Evolutionary conservation across 23 tunicate species (phyloP).

Genomic region (Trididemnum miniatum): DNA sequence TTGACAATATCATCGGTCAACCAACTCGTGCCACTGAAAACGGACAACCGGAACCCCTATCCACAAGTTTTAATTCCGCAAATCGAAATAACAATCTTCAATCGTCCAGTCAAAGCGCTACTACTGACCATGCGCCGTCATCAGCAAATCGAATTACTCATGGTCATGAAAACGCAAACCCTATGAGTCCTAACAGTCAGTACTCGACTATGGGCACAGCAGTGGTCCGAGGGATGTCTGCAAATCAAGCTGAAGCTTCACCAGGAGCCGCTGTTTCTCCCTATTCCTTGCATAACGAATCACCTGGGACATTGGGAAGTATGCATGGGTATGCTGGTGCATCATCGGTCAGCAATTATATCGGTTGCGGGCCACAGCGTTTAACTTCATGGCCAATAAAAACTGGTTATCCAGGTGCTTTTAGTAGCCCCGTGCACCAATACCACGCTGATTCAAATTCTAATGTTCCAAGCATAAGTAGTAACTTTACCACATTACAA

Average conservation of each 20-base stretch:
- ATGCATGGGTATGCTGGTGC: slow-evolving; percentile 27
- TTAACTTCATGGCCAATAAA: slow-evolving; percentile 37
- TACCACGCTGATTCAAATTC: slow-evolving; percentile 39
- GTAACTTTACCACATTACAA: slow-evolving; percentile 51
- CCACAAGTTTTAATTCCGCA: not conserved
- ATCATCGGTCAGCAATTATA: slow-evolving; percentile 30
- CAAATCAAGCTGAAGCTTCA: slow-evolving; percentile 27
- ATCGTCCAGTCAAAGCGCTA: slow-evolving; percentile 14
- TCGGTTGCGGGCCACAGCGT: slow-evolving; percentile 30
- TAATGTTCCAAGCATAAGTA: not conserved
- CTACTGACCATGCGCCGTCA: slow-evolving; percentile 22
- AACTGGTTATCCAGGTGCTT: slow-evolving; percentile 47
- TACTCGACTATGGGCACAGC: slow-evolving; percentile 41
- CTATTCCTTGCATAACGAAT: slow-evolving; percentile 43
- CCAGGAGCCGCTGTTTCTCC: slow-evolving; percentile 46
- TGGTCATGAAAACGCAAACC: slow-evolving; percentile 23
- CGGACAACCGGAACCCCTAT: not conserved
- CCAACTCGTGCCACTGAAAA: slow-evolving; percentile 29
- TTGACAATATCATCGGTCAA: slow-evolving; percentile 89
- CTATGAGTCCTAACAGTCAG: slow-evolving; percentile 29
- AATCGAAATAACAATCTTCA: slow-evolving; percentile 15
- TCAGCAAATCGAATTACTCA: slow-evolving; percentile 1
- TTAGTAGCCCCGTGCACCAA: slow-evolving; percentile 46
- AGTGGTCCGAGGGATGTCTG: slow-evolving; percentile 5
- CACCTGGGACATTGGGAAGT: slow-evolving; percentile 28